Base-by-base conservation (phyloP, 2,113 vertebrate genomes). In the Cichladusa arquata region DNA sequence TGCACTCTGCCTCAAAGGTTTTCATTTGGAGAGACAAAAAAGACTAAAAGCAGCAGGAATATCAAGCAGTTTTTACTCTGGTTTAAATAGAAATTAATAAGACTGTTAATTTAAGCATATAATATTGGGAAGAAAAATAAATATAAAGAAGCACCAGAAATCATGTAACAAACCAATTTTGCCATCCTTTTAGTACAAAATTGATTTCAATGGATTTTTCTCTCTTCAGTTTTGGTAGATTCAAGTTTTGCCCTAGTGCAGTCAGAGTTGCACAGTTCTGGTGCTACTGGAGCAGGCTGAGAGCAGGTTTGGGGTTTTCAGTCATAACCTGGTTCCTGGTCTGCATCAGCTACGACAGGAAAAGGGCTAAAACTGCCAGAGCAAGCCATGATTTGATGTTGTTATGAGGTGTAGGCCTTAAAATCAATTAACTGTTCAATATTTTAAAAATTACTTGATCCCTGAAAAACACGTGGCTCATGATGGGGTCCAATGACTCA, bases 331-430 rank as follows among this genome's bases (percentile, higher is more conserved):
- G 8, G 18, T 53, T 23, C 64, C 38, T n/a, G 28, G 9, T 53
- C 19, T 53, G 28, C 47, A 45, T 38, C 47, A 45, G 19, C 28
- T 24, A 33, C 0, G 0, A 19, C 6, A 19, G 15, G 8, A 78
- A 44, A 53, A 78, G 47, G 38, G 36, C 28, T 29, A 16, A 48
- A 47, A 28, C 16, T 24, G 24, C 24, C 19, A 28, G 3, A 34
- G n/a, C 7, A 82, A 79, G 34, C 34, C 17, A 42, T 11, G 8
- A 50, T 58, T 78, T 66, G 42, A 33, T 67, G 61, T 45, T 58
- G 4, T 56, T 56, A 29, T 1, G 3, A 82, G 34, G 18, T 26
- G 4, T 11, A 36, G 17, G 19, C 9, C 33, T 44, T 38, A 57
- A 79, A 13, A 69, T 40, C 33, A 36, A n/a, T 54, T 72, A 29